phyloP scores from a whole-genome alignment of 2,888 invertebrate genomes.

The Ptychoptera albimana region DNA sequence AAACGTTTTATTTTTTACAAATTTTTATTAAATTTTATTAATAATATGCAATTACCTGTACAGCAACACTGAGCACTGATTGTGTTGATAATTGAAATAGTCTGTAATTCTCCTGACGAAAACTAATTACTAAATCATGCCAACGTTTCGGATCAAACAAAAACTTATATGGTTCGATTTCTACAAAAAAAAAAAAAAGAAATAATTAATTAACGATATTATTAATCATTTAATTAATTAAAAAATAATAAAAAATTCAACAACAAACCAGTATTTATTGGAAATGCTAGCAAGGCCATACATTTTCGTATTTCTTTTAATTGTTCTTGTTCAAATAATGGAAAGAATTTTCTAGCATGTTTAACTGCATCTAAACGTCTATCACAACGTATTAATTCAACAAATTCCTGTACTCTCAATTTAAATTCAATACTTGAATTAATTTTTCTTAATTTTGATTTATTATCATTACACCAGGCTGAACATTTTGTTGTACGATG shows the following conservation, averaged over 20 bases:
- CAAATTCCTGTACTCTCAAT: constrained; percentile 68
- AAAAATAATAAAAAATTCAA: not conserved
- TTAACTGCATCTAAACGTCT: constrained; percentile 81
- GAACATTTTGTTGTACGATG: constrained; percentile 80
- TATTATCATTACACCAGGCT: constrained; percentile 93
- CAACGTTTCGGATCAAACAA: constrained; percentile 55
- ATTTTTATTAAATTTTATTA: too few relatives aligned
- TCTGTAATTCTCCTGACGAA: constrained; percentile 85
- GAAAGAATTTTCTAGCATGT: constrained; percentile 87
- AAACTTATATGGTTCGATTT: constrained; percentile 51
- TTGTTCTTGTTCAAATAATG: constrained; percentile 73
- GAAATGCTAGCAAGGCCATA: constrained; percentile 91
- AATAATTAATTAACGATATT: not conserved
- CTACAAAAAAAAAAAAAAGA: constrained; percentile 22
- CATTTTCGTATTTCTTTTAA: constrained; percentile 77
- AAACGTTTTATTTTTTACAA: too few relatives aligned
- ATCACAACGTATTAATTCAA: constrained; percentile 81
- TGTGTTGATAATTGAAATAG: constrained; percentile 85
- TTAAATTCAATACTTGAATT: constrained; percentile 94
- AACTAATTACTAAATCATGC: constrained; percentile 73
- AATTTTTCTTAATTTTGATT: constrained; percentile 83
- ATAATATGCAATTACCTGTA: constrained; percentile 38
- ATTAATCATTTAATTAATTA: not conserved
- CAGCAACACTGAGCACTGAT: constrained; percentile 78
- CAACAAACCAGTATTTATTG: constrained; percentile 51